Evolutionary conservation across 2,113 vertebrate species (phyloP).

Genomic region (Vicugna pacos): DNA sequence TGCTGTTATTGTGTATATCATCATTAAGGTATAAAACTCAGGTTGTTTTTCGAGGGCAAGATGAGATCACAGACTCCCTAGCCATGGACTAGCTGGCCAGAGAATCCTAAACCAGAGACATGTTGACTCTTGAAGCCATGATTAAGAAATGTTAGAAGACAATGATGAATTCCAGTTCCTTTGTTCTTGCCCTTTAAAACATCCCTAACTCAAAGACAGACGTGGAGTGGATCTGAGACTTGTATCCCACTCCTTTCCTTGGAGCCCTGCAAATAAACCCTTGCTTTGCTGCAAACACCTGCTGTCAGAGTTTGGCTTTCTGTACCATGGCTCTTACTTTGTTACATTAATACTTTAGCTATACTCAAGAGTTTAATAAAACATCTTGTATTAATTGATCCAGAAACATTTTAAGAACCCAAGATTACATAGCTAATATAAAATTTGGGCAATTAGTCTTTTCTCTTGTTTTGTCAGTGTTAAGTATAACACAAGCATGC

Average conservation of each 20-base stretch:
- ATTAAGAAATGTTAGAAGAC: not conserved
- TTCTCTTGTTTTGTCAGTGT: not conserved
- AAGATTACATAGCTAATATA: not conserved
- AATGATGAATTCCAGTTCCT: not conserved
- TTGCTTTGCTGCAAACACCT: not conserved
- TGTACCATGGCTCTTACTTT: not conserved
- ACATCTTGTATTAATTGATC: constrained; percentile 2
- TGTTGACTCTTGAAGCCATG: not conserved
- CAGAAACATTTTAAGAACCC: constrained; percentile 28
- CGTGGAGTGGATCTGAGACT: not conserved
- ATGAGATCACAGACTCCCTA: not conserved
- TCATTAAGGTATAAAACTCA: not conserved
- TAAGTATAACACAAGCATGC: constrained; percentile 6
- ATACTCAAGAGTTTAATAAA: constrained; percentile 3
- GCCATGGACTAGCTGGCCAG: not conserved
- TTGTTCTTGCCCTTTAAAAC: not conserved
- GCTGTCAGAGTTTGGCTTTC: not conserved
- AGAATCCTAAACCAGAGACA: not conserved
- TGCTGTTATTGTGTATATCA: not conserved
- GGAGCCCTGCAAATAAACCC: not conserved
- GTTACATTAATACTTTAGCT: not conserved
- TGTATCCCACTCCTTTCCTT: not conserved
- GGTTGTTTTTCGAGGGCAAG: not conserved
- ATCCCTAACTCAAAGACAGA: not conserved
- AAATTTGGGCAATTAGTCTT: not conserved